Base-by-base conservation (phyloP, 2,113 vertebrate genomes). In the Columba livia region DNA sequence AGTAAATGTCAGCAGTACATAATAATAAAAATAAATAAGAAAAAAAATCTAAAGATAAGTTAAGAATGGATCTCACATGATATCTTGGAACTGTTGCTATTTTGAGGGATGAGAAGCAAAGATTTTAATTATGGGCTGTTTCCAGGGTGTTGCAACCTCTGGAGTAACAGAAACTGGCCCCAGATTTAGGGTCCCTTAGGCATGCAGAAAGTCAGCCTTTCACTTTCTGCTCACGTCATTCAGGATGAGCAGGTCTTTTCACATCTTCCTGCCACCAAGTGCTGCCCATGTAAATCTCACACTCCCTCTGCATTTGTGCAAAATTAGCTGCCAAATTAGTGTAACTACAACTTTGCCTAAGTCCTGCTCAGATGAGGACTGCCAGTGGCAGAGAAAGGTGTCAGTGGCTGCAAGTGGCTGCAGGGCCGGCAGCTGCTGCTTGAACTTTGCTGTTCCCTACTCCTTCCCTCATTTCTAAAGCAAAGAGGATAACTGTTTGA, bases 371-470 rank as follows among this genome's bases (percentile, higher is more conserved):
- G 34, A 65, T 23, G 47, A 83, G 31, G 29, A 26, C 31, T 34
- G 50, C 2, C 20, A 11, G 34, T 23, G 29, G 9, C 36, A 92
- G 28, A 21, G 31, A 53, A 77, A 74, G 14, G 19, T 60, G 25
- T 48, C 31, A 54, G 23, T 25, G 36, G 10, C 17, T 67, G 28
- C 0, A 0, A 66, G 15, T 10, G 34, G 9, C 12, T 65, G 6
- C 16, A 65, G 6, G 3, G 4, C 6, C 34, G 14, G 8, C 29
- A 90, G 7, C 5, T 69, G n/a, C 16, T 69, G 44, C 17, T 47
- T 51, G 21, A 74, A 65, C 5, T 47, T 47, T 2, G 42, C 26
- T 61, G 20, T 72, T 72, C 26, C 28, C 13, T 34, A n/a, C 5
- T 54, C 5, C 24, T 67, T 84, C 18, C 10, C 15, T 65, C 20